phyloP scores from a whole-genome alignment of 1,140 invertebrate species.

The Bombus confusus region DNA sequence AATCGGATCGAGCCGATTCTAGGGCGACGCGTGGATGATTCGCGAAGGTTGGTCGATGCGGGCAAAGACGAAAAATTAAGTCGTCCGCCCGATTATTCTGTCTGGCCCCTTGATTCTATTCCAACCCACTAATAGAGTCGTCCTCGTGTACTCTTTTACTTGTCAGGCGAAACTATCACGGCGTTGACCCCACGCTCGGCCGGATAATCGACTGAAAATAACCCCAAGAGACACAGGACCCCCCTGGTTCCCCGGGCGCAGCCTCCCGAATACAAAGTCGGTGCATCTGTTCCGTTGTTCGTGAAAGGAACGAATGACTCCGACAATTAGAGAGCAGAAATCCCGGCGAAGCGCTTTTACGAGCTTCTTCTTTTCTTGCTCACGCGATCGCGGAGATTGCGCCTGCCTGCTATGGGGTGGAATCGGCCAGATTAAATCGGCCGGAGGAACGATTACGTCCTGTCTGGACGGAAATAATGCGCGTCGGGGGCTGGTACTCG shows the following conservation, averaged over 20 bases:
- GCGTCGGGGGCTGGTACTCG: neutral
- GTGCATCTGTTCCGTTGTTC: constrained; percentile 76
- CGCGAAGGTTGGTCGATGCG: neutral
- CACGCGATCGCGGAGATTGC: constrained; percentile 59
- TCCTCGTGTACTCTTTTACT: constrained; percentile 60
- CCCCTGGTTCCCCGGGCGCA: constrained; percentile 37
- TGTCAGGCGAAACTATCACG: constrained; percentile 52
- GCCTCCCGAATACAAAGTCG: constrained; percentile 69
- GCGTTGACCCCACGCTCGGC: constrained; percentile 73
- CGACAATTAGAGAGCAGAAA: constrained; percentile 73
- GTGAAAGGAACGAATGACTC: constrained; percentile 77
- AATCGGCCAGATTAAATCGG: constrained; percentile 54
- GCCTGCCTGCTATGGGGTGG: constrained; percentile 28
- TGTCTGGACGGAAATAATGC: constrained; percentile 2
- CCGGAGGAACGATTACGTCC: constrained; percentile 31
- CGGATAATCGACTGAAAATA: constrained; percentile 82
- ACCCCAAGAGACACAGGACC: constrained; percentile 77
- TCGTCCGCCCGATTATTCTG: constrained; percentile 3
- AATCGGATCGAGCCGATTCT: neutral
- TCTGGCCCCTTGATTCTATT: neutral
- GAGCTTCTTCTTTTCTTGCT: constrained; percentile 63
- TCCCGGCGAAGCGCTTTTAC: constrained; percentile 47
- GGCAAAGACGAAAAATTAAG: constrained; percentile 38
- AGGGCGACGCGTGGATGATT: neutral
- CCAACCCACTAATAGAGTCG: constrained; percentile 72